phyloP scores from a whole-genome alignment of 1,140 invertebrate genomes.

The Drosophila sulfurigaster region DNA sequence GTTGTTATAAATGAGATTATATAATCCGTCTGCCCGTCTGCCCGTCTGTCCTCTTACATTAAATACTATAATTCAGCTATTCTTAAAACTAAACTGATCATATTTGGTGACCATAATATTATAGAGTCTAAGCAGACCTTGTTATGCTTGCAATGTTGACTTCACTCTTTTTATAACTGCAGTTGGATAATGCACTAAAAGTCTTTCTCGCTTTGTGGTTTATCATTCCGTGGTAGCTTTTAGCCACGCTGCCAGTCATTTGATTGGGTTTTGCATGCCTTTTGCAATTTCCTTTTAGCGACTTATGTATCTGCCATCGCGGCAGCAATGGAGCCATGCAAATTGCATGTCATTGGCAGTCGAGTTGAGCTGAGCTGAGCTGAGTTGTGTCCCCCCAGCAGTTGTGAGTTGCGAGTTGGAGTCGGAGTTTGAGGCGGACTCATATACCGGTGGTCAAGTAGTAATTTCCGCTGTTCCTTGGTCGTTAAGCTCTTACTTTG shows the following conservation, averaged over 20 bases:
- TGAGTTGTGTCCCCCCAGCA: not conserved
- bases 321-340: conserved; percentile 48
- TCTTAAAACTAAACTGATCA: no score
- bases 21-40: no score
- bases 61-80: no score
- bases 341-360: conserved; percentile 72
- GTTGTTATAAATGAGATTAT: no score
- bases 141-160: not conserved
- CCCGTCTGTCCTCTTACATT: no score
- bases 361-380: conserved; percentile 1
- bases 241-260: not conserved
- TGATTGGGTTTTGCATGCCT: not conserved
- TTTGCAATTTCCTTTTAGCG: conserved; percentile 36
- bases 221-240: conserved; percentile 6
- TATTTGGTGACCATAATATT: no score
- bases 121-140: no score
- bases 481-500: conserved; percentile 55
- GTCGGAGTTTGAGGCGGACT: not conserved
- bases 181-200: not conserved
- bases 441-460: conserved; percentile 36
- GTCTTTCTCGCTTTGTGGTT: no score
- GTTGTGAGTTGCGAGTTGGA: not conserved
- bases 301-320: conserved; percentile 27
- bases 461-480: conserved; percentile 38
- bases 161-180: not conserved